Percentiles rank a stretch among this genome's conserved stretches.
These are phyloP conservation scores for Coreoperca whiteheadi DNA, from an alignment of 2,113 vertebrate genomes.

Conservation along the genomic window DNA sequence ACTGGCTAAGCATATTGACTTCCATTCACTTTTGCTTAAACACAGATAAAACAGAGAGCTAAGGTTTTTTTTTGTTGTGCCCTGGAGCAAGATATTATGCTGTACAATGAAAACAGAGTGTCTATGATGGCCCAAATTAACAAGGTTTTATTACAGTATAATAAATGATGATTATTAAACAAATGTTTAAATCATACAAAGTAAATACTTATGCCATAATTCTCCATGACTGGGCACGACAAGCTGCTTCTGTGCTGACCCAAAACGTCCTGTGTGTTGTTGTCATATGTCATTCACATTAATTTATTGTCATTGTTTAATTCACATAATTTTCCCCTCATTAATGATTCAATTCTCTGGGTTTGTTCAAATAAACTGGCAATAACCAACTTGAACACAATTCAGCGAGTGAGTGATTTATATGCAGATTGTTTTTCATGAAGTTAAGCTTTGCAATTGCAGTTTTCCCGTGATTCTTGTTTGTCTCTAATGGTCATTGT, in stretches of 20 bases:
- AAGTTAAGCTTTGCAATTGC: neutral
- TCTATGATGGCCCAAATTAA: neutral
- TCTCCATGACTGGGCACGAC: neutral
- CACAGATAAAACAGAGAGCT: neutral
- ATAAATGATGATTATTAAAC: neutral
- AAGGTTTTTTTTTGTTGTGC: slow-evolving; percentile 10
- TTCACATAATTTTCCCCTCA: slow-evolving; percentile 27
- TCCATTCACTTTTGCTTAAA: slow-evolving; percentile 27
- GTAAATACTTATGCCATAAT: neutral
- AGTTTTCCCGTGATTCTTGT: neutral
- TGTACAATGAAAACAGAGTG: neutral
- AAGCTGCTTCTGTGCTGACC: slow-evolving; percentile 44
- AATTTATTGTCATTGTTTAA: slow-evolving; percentile 59
- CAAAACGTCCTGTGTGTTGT: slow-evolving; percentile 50
- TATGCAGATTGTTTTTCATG: neutral
- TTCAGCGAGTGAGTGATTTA: neutral
- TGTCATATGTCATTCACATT: slow-evolving; percentile 48
- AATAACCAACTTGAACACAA: slow-evolving; percentile 25
- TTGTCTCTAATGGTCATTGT: neutral
- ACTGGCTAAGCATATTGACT: neutral
- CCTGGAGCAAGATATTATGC: neutral
- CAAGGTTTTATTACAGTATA: neutral
- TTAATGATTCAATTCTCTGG: slow-evolving; percentile 43
- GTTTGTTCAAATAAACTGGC: slow-evolving; percentile 69
- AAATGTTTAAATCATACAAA: slow-evolving; percentile 1